phyloP scores from a whole-genome alignment of 2,888 invertebrate genomes.

The Scaeva pyrastri region DNA sequence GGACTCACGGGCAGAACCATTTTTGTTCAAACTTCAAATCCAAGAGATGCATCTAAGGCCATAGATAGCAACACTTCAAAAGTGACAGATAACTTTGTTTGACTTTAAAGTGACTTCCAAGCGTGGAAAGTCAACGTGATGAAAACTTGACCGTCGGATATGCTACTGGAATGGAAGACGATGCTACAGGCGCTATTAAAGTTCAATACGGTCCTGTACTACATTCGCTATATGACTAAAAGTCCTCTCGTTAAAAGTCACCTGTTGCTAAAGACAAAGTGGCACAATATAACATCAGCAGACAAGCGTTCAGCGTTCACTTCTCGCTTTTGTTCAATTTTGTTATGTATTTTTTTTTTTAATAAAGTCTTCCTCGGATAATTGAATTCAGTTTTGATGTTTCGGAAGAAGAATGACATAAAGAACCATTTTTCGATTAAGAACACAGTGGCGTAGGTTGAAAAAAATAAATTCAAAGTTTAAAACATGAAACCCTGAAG shows the following conservation, averaged over 20 bases:
- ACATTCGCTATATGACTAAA: background rate
- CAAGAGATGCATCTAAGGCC: too few relatives aligned
- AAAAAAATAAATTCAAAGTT: background rate
- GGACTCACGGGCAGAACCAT: too few relatives aligned
- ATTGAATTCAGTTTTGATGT: conserved; percentile 30
- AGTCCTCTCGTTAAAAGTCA: conserved; percentile 54
- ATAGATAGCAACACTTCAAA: too few relatives aligned
- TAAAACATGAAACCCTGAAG: background rate
- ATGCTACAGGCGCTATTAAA: background rate
- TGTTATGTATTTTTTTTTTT: background rate
- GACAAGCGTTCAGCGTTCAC: conserved; percentile 51
- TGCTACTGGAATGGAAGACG: background rate
- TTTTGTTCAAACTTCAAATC: too few relatives aligned
- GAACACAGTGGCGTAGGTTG: conserved; percentile 55
- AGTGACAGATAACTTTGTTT: too few relatives aligned
- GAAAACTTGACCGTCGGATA: too few relatives aligned
- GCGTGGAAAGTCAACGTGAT: too few relatives aligned
- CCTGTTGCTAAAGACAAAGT: conserved; percentile 72
- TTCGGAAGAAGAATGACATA: conserved; percentile 31
- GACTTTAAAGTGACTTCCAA: too few relatives aligned
- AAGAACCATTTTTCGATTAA: conserved; percentile 20
- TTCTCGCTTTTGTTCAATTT: conserved; percentile 36
- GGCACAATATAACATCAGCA: conserved; percentile 67
- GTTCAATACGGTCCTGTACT: background rate
- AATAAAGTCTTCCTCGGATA: conserved; percentile 25